phyloP scores from a whole-genome alignment of 1,140 invertebrate genomes.

The Metaphire vulgaris region DNA sequence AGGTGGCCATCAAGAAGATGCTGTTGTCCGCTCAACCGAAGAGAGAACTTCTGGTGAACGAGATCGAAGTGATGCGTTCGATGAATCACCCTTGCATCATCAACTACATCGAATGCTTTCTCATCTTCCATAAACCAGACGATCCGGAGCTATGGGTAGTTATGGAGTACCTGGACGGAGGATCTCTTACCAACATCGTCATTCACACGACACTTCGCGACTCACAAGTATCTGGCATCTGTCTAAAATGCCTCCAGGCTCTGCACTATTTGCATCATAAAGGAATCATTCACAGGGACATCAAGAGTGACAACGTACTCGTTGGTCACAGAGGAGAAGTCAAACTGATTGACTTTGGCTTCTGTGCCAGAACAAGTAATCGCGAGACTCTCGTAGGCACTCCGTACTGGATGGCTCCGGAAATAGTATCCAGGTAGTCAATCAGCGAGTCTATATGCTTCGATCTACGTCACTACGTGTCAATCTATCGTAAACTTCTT shows the following conservation, averaged over 20 bases:
- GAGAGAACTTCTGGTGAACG: constrained; percentile 56
- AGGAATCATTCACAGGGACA: constrained; percentile 33
- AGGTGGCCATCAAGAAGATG: constrained; percentile 57
- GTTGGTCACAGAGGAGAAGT: constrained; percentile 64
- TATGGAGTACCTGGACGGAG: constrained; percentile 58
- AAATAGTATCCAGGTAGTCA: constrained; percentile 36
- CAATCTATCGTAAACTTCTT: too few relatives aligned
- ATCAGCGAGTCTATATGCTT: too few relatives aligned
- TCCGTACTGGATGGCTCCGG: constrained; percentile 40
- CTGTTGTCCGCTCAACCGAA: constrained; percentile 55
- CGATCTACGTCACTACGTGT: too few relatives aligned
- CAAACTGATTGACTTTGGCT: constrained; percentile 74
- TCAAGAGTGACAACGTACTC: constrained; percentile 32
- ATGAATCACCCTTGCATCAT: constrained; percentile 49
- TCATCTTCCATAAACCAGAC: constrained; percentile 61
- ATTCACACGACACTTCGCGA: constrained; percentile 57
- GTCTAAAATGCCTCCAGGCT: constrained; percentile 43
- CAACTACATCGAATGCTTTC: constrained; percentile 78
- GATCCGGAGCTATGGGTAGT: constrained; percentile 58
- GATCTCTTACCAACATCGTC: constrained; percentile 56
- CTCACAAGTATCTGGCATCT: constrained; percentile 95
- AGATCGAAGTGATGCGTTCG: constrained; percentile 53
- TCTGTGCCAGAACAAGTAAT: constrained; percentile 47
- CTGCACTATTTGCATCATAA: constrained; percentile 30
- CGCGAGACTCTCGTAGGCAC: constrained; percentile 26